These are phyloP conservation scores for Syrrhaptes paradoxus DNA, from an alignment of 2,113 vertebrate species.

Conservation along the genomic window DNA sequence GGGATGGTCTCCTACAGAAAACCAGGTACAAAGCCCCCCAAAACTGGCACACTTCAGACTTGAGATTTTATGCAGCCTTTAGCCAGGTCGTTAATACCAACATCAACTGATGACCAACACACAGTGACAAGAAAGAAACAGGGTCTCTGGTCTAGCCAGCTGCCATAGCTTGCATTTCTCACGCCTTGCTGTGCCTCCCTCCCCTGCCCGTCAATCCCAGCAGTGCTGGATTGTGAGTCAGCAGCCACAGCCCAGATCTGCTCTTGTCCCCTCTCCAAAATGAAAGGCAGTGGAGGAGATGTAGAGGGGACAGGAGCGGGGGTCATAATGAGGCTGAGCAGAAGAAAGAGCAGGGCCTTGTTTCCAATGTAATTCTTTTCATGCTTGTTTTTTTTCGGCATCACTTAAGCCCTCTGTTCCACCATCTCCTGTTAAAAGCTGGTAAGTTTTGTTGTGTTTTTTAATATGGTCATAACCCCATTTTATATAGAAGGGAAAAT, in stretches of 20 bases:
- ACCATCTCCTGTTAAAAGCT: constrained; percentile 69
- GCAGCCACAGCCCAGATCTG: background rate
- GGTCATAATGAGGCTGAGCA: background rate
- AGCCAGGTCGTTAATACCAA: background rate
- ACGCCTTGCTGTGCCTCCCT: background rate
- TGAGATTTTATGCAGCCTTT: background rate
- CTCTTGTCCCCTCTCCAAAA: background rate
- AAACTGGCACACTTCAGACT: background rate
- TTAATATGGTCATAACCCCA: constrained; percentile 68
- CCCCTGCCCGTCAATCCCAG: background rate
- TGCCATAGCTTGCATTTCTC: background rate
- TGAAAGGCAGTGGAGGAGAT: background rate
- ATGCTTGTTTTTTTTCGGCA: background rate
- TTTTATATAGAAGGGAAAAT: constrained; percentile 74
- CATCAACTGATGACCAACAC: background rate
- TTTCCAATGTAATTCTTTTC: constrained; percentile 31
- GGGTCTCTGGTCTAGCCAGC: background rate
- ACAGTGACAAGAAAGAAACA: background rate
- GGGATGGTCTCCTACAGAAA: background rate
- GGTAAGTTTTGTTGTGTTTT: constrained; percentile 59
- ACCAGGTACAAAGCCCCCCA: background rate
- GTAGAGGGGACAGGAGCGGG: background rate
- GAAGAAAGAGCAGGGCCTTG: background rate
- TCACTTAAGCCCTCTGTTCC: constrained; percentile 49
- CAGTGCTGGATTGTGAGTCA: background rate